phyloP scores from a whole-genome alignment of 2,797 vertebrate species.

The Thalassophryne amazonica region DNA sequence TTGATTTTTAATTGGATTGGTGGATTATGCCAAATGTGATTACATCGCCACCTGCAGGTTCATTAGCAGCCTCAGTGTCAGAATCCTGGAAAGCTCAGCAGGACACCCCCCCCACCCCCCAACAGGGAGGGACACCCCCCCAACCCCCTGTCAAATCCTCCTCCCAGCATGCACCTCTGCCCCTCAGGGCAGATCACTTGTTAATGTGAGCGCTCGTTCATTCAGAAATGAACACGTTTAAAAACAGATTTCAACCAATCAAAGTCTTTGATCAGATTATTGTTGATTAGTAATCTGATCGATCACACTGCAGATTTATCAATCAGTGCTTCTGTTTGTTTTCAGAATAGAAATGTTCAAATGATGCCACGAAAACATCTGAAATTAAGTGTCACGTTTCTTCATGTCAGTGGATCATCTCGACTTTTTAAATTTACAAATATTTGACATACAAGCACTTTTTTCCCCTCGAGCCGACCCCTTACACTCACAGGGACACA shows the following conservation, averaged over 20 bases:
- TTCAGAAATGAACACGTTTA: not conserved
- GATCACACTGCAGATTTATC: too few relatives aligned
- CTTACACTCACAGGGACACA: too few relatives aligned
- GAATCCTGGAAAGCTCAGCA: slow-evolving; percentile 36
- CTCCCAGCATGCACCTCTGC: slow-evolving; percentile 46
- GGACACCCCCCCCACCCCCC: not conserved
- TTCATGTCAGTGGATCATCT: too few relatives aligned
- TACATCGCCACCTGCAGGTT: slow-evolving; percentile 50
- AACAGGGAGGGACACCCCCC: not conserved
- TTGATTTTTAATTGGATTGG: slow-evolving; percentile 46
- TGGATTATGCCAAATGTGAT: slow-evolving; percentile 33
- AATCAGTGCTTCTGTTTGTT: too few relatives aligned
- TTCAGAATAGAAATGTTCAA: too few relatives aligned
- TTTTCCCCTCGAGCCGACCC: too few relatives aligned
- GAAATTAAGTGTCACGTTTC: too few relatives aligned
- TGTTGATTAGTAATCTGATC: too few relatives aligned
- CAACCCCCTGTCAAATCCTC: slow-evolving; percentile 29
- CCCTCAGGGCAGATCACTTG: slow-evolving; percentile 44
- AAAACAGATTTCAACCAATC: not conserved
- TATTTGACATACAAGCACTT: too few relatives aligned
- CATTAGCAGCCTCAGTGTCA: slow-evolving; percentile 29
- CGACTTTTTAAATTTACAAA: too few relatives aligned
- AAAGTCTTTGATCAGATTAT: too few relatives aligned
- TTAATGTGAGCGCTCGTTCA: slow-evolving; percentile 21
- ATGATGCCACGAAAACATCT: too few relatives aligned